Conservation (phyloP, 1,140 invertebrate species). For the Lucilia cuprina region DNA sequence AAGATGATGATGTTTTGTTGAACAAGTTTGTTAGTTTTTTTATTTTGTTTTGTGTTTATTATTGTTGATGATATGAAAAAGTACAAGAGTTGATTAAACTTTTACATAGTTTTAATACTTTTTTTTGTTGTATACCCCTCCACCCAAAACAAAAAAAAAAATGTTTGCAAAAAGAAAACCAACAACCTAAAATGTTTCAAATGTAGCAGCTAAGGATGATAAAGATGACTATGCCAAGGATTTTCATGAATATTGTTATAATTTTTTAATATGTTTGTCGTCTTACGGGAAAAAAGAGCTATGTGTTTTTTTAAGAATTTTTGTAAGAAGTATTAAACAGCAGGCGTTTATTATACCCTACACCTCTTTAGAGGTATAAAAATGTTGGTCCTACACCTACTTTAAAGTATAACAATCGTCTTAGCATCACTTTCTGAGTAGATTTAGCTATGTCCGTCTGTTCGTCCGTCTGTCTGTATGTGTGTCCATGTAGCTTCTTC, state of each 20-base stretch:
- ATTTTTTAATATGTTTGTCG: background rate
- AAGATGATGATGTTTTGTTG: background rate
- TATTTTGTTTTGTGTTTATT: background rate
- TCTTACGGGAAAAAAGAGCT: too few relatives aligned
- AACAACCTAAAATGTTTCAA: background rate
- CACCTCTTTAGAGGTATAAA: too few relatives aligned
- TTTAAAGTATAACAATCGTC: too few relatives aligned
- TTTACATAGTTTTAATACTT: background rate
- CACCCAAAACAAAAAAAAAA: background rate
- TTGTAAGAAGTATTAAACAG: too few relatives aligned
- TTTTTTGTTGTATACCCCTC: background rate
- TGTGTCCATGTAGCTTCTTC: too few relatives aligned
- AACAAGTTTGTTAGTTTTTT: background rate
- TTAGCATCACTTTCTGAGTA: too few relatives aligned
- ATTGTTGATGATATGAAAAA: background rate
- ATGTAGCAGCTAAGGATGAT: background rate
- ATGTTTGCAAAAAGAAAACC: background rate
- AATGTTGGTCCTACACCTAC: too few relatives aligned
- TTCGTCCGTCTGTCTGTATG: too few relatives aligned
- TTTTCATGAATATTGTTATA: background rate
- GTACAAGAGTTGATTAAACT: slow-evolving; percentile 6
- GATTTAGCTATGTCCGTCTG: too few relatives aligned
- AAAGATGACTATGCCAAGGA: background rate
- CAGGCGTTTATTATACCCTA: too few relatives aligned
- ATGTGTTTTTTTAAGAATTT: too few relatives aligned